Conservation (phyloP, 2,888 invertebrate species). For the Cataglyphis rosenhaueri region DNA sequence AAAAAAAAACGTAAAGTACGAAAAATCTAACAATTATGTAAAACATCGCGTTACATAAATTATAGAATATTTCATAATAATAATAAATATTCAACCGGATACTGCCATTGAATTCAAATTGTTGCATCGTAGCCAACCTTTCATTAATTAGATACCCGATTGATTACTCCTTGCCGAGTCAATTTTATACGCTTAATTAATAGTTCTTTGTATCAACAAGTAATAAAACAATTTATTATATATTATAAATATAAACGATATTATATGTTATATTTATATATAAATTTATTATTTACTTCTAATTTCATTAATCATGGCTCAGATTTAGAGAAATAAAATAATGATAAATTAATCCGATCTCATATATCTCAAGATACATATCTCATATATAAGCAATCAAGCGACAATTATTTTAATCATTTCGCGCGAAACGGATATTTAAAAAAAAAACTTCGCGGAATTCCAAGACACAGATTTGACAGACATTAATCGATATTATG, state of each 20-base stretch:
- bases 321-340: not conserved
- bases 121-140: not conserved
- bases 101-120: not conserved
- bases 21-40: not conserved
- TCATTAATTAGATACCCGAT: not conserved
- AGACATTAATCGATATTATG: not conserved
- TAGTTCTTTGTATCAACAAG: not conserved
- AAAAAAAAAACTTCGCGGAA: not conserved
- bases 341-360: not conserved
- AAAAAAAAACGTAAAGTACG: not conserved
- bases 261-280: not conserved
- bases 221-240: not conserved
- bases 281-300: not conserved
- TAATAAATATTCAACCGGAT: not conserved
- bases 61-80: constrained; percentile 4
- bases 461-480: not conserved
- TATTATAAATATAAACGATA: not conserved
- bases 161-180: not conserved
- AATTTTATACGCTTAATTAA: constrained; percentile 5
- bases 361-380: too few species aligned
- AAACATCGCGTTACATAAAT: not conserved
- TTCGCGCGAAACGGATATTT: not conserved
- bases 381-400: not conserved
- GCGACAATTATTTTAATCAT: not conserved
- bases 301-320: too few species aligned